Conservation (phyloP, 1,140 invertebrate genomes). For the Oedothorax gibbosus region DNA sequence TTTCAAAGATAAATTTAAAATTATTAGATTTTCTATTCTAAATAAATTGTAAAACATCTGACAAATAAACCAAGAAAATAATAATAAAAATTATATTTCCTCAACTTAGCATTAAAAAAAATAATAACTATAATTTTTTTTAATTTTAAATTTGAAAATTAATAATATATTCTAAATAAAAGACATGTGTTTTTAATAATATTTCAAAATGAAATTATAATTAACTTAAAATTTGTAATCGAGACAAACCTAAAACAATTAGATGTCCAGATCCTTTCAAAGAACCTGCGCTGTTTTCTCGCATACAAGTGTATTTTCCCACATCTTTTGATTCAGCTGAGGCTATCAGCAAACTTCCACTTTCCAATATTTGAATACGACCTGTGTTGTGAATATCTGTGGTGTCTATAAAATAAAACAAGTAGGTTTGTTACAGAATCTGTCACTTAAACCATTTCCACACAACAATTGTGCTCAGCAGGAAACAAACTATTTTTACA, state of each 20-base stretch:
- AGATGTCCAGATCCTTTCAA: slow-evolving; percentile 85
- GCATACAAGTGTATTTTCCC: slow-evolving; percentile 88
- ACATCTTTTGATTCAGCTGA: slow-evolving; percentile 83
- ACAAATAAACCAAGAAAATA: too few species aligned
- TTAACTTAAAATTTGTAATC: neutral
- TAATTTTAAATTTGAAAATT: too few species aligned
- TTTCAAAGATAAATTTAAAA: too few species aligned
- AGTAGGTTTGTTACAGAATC: too few species aligned
- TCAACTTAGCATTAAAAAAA: too few species aligned
- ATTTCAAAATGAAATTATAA: neutral
- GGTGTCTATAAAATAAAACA: slow-evolving; percentile 63
- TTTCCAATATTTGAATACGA: slow-evolving; percentile 82
- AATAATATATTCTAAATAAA: neutral
- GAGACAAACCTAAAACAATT: slow-evolving; percentile 79
- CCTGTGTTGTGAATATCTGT: slow-evolving; percentile 71
- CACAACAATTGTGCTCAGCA: too few species aligned
- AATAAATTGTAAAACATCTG: too few species aligned
- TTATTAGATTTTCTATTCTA: too few species aligned
- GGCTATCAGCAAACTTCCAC: slow-evolving; percentile 88
- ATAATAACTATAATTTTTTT: neutral
- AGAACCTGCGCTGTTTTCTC: slow-evolving; percentile 88
- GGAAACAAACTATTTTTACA: too few species aligned
- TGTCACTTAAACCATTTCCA: too few species aligned
- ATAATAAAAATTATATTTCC: too few species aligned
- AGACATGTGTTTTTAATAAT: neutral